phyloP scores from a whole-genome alignment of 2,113 vertebrate species.

The Lonchura striata region DNA sequence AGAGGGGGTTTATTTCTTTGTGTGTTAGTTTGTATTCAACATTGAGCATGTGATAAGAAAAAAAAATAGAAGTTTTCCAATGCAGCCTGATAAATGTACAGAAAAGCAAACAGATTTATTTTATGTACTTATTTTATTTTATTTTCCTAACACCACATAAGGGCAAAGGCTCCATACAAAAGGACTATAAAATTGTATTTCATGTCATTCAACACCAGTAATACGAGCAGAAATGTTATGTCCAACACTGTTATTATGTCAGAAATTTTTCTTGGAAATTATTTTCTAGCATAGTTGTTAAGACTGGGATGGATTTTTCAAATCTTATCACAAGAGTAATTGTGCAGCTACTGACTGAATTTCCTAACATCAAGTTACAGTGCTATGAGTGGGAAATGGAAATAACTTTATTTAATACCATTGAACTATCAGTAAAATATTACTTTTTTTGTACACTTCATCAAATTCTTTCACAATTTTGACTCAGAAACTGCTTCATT shows the following conservation, averaged over 20 bases:
- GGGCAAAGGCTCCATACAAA: background rate
- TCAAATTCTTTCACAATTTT: background rate
- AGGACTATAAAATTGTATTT: background rate
- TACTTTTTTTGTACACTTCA: background rate
- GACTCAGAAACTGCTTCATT: background rate
- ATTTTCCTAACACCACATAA: background rate
- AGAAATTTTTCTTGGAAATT: background rate
- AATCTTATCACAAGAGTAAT: background rate
- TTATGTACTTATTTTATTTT: background rate
- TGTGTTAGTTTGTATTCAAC: background rate
- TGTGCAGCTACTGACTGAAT: background rate
- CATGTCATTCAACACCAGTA: background rate
- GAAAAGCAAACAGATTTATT: background rate
- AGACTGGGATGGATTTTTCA: background rate
- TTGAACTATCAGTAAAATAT: background rate
- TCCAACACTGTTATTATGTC: background rate
- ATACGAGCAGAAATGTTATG: background rate
- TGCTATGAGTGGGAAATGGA: background rate
- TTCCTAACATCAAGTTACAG: background rate
- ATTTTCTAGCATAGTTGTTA: background rate
- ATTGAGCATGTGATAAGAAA: background rate
- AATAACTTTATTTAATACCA: background rate
- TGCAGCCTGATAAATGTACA: background rate
- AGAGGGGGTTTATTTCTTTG: background rate
- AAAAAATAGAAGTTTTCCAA: background rate